Conservation (phyloP, 1,140 invertebrate species). For the Helicoverpa armigera region DNA sequence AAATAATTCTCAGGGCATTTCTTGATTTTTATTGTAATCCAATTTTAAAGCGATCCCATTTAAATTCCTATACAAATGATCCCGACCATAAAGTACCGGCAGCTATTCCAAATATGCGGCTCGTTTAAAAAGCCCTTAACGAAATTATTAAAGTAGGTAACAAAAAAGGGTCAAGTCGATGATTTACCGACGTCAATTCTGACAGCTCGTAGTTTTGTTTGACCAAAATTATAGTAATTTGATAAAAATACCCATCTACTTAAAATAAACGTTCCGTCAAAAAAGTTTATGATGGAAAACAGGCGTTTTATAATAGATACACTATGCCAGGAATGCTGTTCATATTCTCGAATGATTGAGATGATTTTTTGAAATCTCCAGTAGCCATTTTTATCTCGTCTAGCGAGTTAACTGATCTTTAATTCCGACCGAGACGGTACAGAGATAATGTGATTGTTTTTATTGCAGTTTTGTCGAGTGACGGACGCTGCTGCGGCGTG, state of each 20-base stretch:
- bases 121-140: constrained; percentile 82
- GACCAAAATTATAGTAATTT: constrained; percentile 84
- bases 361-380: constrained; percentile 60
- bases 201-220: constrained; percentile 83
- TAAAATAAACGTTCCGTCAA: constrained; percentile 74
- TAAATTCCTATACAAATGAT: constrained; percentile 80
- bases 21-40: constrained; percentile 56
- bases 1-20: constrained; percentile 47
- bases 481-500: constrained; percentile 25
- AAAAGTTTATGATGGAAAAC: constrained; percentile 64
- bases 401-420: constrained; percentile 49
- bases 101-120: constrained; percentile 79
- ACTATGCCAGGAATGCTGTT: constrained; percentile 69
- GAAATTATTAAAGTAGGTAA: constrained; percentile 78
- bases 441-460: constrained; percentile 47
- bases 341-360: constrained; percentile 50
- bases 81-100: constrained; percentile 76
- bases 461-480: constrained; percentile 44
- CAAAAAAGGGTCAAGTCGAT: constrained; percentile 80
- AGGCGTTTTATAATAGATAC: constrained; percentile 68
- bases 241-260: constrained; percentile 81
- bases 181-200: constrained; percentile 83
- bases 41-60: constrained; percentile 67
- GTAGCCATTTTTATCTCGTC: constrained; percentile 48
- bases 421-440: constrained; percentile 44